Base-by-base conservation (phyloP, 1,140 invertebrate species). In the Brachionus plicatilis region DNA sequence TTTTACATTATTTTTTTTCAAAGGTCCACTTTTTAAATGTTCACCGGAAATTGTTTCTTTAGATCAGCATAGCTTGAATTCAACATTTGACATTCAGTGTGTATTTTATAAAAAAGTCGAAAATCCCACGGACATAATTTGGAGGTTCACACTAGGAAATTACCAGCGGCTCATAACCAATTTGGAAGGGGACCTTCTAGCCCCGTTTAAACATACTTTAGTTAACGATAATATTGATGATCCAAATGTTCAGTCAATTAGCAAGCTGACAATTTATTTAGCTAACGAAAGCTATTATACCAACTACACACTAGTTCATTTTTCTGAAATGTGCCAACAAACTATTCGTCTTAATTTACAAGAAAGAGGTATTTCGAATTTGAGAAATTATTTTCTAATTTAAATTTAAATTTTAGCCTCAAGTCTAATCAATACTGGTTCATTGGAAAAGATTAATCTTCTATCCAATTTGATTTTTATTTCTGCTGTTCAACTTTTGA, bases 1-100 rank as follows among this genome's bases (percentile, higher is more conserved):
- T 27, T 78, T 78, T 29, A 47, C 17, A 29, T 6, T 37, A 37
- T 37, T 37, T 37, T 6, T 33, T 37, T 37, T 37, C 6, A 47
- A 65, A 82, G 53, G 65, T 82, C 79, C 79, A 47, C 53, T 82
- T 11, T 82, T 82, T 60, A 60, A 82, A 43, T 82, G 79, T 68
- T 65, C 79, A 68, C 79, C 79, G 7, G 53, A 82, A 37, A 82
- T 82, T 37, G 79, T 47, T 37, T 82, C 79, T 9, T 47, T 82
- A 20, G 29, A 82, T 68, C 43, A 60, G 27, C 12, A 60, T 9
- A 65, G 29, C 24, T 41, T 82, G 14, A 82, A 82, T 47, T 45
- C 53, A 45, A 65, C 79, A 11, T 65, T 82, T 41, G 33, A 82
- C 14, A 66, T 82, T 17, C 41, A 33, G 41, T 82, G 79, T 66